These are phyloP conservation scores for Vanessa tameamea DNA, from an alignment of 1,140 invertebrate genomes.

Conservation along the genomic window DNA sequence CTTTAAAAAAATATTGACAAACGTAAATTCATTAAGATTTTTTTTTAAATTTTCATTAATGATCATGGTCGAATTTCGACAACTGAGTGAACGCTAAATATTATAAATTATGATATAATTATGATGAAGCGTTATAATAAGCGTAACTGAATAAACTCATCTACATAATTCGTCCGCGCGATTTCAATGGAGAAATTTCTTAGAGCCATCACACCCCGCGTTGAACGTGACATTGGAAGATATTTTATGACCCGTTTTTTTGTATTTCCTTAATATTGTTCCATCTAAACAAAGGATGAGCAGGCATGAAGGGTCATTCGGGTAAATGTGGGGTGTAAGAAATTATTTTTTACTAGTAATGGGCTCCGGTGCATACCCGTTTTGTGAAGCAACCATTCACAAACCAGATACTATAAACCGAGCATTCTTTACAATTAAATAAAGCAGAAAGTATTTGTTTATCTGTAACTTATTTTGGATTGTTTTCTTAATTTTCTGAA, in stretches of 20 bases:
- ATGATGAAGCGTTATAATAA: neutral
- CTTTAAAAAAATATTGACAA: too few species aligned
- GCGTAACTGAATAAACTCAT: constrained; percentile 18
- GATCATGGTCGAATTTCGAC: too few species aligned
- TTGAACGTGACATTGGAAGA: constrained; percentile 24
- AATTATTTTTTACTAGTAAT: constrained; percentile 14
- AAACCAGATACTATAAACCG: neutral
- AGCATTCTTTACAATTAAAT: too few species aligned
- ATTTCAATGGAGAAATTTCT: constrained; percentile 7
- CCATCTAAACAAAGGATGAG: constrained; percentile 27
- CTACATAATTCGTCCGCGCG: constrained; percentile 1
- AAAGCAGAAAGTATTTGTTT: too few species aligned
- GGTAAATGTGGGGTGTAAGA: neutral
- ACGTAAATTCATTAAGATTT: too few species aligned
- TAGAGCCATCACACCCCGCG: constrained; percentile 8
- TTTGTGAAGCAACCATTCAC: neutral
- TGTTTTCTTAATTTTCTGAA: too few species aligned
- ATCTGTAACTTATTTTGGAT: too few species aligned
- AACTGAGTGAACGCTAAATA: too few species aligned
- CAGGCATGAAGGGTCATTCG: constrained; percentile 24
- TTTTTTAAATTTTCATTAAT: too few species aligned
- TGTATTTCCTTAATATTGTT: constrained; percentile 16
- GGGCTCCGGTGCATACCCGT: neutral
- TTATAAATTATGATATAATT: too few species aligned
- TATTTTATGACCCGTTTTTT: constrained; percentile 34